Evolutionary conservation across 2,113 vertebrate species (phyloP), one percentile per base, ranked within the genome.

Genomic region (Clarias macrocephalus): DNA sequence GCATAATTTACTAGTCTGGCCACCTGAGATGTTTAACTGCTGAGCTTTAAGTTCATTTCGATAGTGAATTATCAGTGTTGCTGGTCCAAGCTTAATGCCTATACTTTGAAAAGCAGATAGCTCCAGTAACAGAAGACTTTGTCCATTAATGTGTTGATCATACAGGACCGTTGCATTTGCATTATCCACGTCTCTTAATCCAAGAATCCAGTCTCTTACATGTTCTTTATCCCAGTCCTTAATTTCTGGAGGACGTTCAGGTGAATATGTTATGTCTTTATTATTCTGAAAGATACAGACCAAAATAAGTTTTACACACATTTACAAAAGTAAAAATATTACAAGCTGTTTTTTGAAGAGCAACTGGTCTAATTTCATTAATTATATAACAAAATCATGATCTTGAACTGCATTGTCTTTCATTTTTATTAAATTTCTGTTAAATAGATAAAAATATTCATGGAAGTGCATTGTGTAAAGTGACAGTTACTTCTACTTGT

Each of bases 161-260:
- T 91, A 91, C 9, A 94, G 82, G 56, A 88, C 85, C 10, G 92
- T 62, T 60, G 91, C 92, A 89, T 62, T 85, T 21, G 33, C 37
- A 33, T 60, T 68, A 23, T 91, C 90, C 16, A 92, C 88, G 23
- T 77, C n/a, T n/a, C 88, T 76, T 87, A 93, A 13, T 0, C 30
- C 72, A 3, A 88, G 84, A 90, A 60, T 73, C 93, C 93, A 95
- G 54, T 90, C 4, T 25, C 42, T 93, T 60, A 94, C 93, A 57
- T 95, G 89, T 73, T 92, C 63, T 90, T 91, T 91, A 79, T 68
- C 91, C 94, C 92, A 94, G 28, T 91, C 86, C 33, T 92, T 73
- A 62, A 94, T 90, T 65, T 94, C 85, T 42, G 70, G 54, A 54
- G 92, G 84, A 60, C 86, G 88, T 57, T 83, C 63, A 82, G 60